Base-by-base conservation (phyloP, 2,113 vertebrate genomes). In the Anguilla japonica region DNA sequence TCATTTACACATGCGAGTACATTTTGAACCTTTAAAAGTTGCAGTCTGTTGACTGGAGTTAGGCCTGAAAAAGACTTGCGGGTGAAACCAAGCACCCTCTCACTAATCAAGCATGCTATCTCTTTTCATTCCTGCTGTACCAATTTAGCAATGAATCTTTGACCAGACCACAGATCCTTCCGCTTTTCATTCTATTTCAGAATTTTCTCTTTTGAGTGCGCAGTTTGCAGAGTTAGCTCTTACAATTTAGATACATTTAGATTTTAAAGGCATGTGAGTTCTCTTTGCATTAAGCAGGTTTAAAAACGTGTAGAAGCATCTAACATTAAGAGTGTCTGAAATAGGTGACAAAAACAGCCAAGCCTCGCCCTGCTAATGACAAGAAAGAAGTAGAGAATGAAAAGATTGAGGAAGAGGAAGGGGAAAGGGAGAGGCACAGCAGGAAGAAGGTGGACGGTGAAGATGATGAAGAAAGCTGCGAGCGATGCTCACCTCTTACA, bases 401-500 rank as follows among this genome's bases (percentile, higher is more conserved):
- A 11, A 3, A 67, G 60, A 20, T 9, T 67, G 60, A 67, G 26
- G 60, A 67, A 2, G 60, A 26, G 22, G 60, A 67, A 67, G 60
- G 26, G 22, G 18, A 67, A 2, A 20, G 9, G 22, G 18, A 20
- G 22, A 67, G 5, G 60, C 4, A 22, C 5, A 67, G 60, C 71
- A n/a, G n/a, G 11, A 3, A 29, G n/a, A 67, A 20, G 60, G 22
- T 3, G 71, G 9, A 34, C 1, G 11, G 0, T 29, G 26, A 75
- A 75, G 71, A 53, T 0, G 50, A 14, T 0, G 11, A 53, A 14
- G 50, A 14, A 46, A 46, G 43, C 43, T 2, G 8, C 43, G 43
- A 46, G 43, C 8, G 43, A 75, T 83, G 96, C 98, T 87, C 94
- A 99, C 98, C 93, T 97, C 94, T 93, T 87, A 86, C 95, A 95